Base-by-base conservation (phyloP, 37 sponge, comb jelly and placozoan genomes). In the Ephydatia muelleri region DNA sequence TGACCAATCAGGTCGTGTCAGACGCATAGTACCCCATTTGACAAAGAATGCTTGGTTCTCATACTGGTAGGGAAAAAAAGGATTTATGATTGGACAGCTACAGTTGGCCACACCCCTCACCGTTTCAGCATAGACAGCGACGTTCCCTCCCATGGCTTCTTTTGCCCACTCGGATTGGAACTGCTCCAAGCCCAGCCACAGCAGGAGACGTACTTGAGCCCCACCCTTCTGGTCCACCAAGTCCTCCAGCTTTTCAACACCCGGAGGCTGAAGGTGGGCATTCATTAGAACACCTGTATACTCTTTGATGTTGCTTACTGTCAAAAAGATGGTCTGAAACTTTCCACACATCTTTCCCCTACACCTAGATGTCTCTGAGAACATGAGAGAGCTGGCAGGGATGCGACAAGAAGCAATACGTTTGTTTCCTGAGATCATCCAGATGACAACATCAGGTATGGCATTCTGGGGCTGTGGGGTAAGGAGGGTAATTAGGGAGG, bases 361-460 rank as follows among this genome's bases (percentile, higher is more conserved):
- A 47, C 83, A 77, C 82, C 88, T 94, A 0, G 80, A 77, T 9
- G 75, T 69, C 8, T 67, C 34, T 21, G 95, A 87, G 86, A 89
- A 96, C 91, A 94, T 91, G 49, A 99, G 86, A 34, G 93, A 72
- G 80, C 91, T 80, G 31, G 99, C 87, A 2, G 99, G 97, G 25
- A 99, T 93, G 13, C 99, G 80, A 32, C 82, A 77, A 49, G 39
- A 91, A 16, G 99, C 99, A 39, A 99, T 92, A 25, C 99, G 82
- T 40, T 93, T 89, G 75, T 89, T 86, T n/a, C 86, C 95, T 34
- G 94, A 86, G 81, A 99, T 74, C 99, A 99, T 99, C 99, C 99
- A 99, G 40, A 99, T 90, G n/a, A 99, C 86, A 27, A 99, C 92
- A 81, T 99, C 99, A 65, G 99, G 99, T 37, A 99, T 72, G 70